Evolutionary conservation across 2,113 vertebrate species (phyloP).

Genomic region (Dipodomys stephensi): DNA sequence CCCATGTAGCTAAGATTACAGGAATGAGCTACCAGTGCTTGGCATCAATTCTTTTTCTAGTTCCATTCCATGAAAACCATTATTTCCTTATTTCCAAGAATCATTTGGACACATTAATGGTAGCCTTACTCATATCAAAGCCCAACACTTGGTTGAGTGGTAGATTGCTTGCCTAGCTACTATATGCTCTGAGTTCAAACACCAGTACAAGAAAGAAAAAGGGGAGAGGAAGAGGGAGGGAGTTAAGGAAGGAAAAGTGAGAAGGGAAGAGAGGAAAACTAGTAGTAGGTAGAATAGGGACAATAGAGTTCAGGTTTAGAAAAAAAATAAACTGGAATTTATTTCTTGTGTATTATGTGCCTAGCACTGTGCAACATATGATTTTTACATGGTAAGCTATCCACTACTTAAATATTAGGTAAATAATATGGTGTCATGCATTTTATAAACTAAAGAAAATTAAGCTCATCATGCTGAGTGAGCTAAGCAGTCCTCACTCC

Average conservation of each 20-base stretch:
- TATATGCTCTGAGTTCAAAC: too few species aligned
- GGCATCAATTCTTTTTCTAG: neutral
- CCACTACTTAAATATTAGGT: neutral
- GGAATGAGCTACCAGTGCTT: too few species aligned
- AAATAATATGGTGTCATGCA: neutral
- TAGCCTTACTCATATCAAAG: neutral
- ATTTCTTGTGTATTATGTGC: neutral
- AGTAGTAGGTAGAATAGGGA: neutral
- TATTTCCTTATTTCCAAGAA: neutral
- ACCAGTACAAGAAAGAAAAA: too few species aligned
- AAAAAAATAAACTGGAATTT: neutral
- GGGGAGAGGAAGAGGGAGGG: too few species aligned
- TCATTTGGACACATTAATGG: neutral
- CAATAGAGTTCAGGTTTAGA: neutral
- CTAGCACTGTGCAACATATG: neutral
- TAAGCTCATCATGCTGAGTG: neutral
- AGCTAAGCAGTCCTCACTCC: neutral
- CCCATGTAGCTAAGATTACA: too few species aligned
- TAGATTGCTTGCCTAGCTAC: too few species aligned
- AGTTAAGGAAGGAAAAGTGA: too few species aligned
- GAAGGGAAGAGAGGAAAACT: neutral
- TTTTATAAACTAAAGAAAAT: neutral
- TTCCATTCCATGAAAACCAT: neutral
- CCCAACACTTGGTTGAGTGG: too few species aligned
- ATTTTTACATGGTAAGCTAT: neutral